Base-by-base conservation (phyloP, 2,888 invertebrate genomes). In the Hydrotaea diabolus region DNA sequence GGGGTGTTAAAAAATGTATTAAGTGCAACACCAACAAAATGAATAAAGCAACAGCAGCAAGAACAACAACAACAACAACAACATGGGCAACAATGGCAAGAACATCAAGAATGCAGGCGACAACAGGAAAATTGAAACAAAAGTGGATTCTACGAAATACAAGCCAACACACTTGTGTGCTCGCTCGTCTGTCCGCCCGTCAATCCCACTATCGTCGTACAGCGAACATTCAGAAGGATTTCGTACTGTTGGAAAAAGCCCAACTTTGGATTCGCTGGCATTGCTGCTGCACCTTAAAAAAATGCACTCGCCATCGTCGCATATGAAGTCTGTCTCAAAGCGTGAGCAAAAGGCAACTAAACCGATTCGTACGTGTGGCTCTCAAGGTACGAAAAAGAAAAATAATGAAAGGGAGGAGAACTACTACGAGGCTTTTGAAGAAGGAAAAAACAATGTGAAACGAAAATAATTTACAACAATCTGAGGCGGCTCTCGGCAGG, bases 1-100 rank as follows among this genome's bases (percentile, higher is more conserved):
- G 88, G 89, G 75, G 80, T 88, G 88, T 88, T 90, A 89, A 89
- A 90, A 91, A 90, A 89, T 91, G 90, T 89, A 91, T 90, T 89
- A 89, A 89, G 89, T 89, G 89, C 90, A 89, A 87, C 89, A 87
- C 86, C 86, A 86, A 79, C 87, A 86, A 82, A 85, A 86, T 84
- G 80, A 83, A 80, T 80, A 82, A 80, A 85, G 80, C 80, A 80
- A 59, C 69, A 74, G 66, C 73, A 73, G 43, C 49, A 62, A 13
- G 39, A 57, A 69, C n/a, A 59, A 80, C 81, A 80, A 82, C 80
- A 78, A 81, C 84, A 85, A 77, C 81, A 77, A 49, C 69, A 74
- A n/a, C n/a, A n/a, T n/a, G n/a, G n/a, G n/a, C n/a, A n/a, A n/a
- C n/a, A n/a, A n/a, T n/a, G n/a, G n/a, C n/a, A n/a, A 71, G 59